These are phyloP conservation scores for Cephalopholis sonnerati DNA, from an alignment of 2,113 vertebrate species.

Conservation along the genomic window DNA sequence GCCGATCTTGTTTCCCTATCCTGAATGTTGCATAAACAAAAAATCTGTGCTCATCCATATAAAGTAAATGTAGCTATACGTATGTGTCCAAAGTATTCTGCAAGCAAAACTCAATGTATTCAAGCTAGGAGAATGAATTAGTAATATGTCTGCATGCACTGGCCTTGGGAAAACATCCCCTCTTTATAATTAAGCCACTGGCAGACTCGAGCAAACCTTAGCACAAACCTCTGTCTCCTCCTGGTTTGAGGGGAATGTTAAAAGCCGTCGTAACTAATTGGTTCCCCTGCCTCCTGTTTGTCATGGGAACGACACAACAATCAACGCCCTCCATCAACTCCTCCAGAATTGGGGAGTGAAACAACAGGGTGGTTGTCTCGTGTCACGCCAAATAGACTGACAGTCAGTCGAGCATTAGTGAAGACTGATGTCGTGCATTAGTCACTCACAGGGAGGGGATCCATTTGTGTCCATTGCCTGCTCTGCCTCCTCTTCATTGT, in stretches of 20 bases:
- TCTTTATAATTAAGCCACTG: slow-evolving; percentile 72
- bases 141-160: slow-evolving; percentile 64
- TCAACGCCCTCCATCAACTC: slow-evolving; percentile 57
- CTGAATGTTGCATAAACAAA: not conserved
- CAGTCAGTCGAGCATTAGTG: slow-evolving; percentile 57
- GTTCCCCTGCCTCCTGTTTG: slow-evolving; percentile 81
- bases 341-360: slow-evolving; percentile 39
- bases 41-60: slow-evolving; percentile 6
- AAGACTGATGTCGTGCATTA: slow-evolving; percentile 67
- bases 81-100: slow-evolving; percentile 17
- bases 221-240: slow-evolving; percentile 48
- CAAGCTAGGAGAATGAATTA: slow-evolving; percentile 66
- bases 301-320: slow-evolving; percentile 65
- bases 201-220: slow-evolving; percentile 45
- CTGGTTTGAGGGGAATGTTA: slow-evolving; percentile 67
- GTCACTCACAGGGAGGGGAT: slow-evolving; percentile 12
- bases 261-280: slow-evolving; percentile 76
- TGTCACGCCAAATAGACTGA: slow-evolving; percentile 53
- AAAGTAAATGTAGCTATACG: slow-evolving; percentile 1
- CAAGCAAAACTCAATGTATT: slow-evolving; percentile 53
- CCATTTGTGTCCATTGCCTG: not conserved
- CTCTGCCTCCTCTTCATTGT: not conserved
- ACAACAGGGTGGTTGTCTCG: slow-evolving; percentile 53
- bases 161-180: slow-evolving; percentile 70
- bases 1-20: not conserved